phyloP scores from a whole-genome alignment of 2,113 vertebrate species.

The Xiphophorus maculatus region DNA sequence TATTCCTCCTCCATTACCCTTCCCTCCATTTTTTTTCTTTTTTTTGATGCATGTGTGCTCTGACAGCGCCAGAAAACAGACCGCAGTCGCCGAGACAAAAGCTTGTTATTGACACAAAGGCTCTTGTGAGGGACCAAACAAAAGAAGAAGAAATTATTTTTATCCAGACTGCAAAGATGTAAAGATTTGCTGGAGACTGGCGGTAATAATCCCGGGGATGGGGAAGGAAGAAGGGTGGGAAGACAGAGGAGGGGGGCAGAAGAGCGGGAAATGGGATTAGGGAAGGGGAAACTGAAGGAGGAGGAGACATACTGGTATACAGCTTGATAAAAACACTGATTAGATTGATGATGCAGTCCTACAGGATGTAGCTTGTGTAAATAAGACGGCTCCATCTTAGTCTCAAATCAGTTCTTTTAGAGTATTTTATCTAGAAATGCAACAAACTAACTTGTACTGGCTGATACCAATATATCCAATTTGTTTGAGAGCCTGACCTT shows the following conservation, averaged over 20 bases:
- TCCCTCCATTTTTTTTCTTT: slow-evolving; percentile 6
- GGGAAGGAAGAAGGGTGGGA: background rate
- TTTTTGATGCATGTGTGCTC: slow-evolving; percentile 37
- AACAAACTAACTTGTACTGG: background rate
- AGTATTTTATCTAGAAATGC: slow-evolving; percentile 1
- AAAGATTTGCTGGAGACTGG: slow-evolving; percentile 34
- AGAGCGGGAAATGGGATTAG: slow-evolving; percentile 59
- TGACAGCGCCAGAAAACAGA: slow-evolving; percentile 68
- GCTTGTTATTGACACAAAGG: slow-evolving; percentile 65
- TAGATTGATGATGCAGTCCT: slow-evolving; percentile 51
- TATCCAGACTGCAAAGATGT: slow-evolving; percentile 54
- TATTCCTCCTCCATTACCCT: slow-evolving; percentile 27
- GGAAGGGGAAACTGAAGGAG: slow-evolving; percentile 53
- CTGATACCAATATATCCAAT: too few relatives aligned
- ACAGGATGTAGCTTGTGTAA: slow-evolving; percentile 42
- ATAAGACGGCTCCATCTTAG: slow-evolving; percentile 36
- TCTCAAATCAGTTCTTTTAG: slow-evolving; percentile 37
- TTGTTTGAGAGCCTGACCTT: background rate
- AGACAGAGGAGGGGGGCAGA: background rate
- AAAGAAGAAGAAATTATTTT: slow-evolving; percentile 61
- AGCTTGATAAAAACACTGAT: slow-evolving; percentile 65
- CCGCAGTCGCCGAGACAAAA: slow-evolving; percentile 65
- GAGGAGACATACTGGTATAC: slow-evolving; percentile 69
- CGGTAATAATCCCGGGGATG: slow-evolving; percentile 18
- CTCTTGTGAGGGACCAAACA: slow-evolving; percentile 64